Percentiles rank a stretch among this genome's conserved stretches.
phyloP scores from a whole-genome alignment of 1,140 invertebrate species.

The Temnothorax longispinosus region DNA sequence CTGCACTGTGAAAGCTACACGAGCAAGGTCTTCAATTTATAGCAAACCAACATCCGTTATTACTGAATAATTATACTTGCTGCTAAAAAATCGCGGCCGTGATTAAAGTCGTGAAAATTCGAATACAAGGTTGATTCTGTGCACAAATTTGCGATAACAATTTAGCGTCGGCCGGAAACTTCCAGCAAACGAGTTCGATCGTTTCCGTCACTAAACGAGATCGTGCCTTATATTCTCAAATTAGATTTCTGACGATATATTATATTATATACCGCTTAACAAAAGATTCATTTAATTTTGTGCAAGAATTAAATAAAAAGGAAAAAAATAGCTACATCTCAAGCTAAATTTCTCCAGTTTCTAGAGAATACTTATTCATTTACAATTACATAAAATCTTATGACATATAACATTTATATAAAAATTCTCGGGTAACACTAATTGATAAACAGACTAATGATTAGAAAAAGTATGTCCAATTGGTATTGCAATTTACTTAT shows the following conservation, averaged over 20 bases:
- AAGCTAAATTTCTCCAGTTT: neutral
- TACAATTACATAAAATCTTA: neutral
- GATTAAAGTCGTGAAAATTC: constrained; percentile 11
- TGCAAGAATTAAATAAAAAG: neutral
- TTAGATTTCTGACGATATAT: constrained; percentile 22
- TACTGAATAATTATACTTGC: constrained; percentile 20
- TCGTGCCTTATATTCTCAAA: constrained; percentile 54
- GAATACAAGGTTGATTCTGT: neutral
- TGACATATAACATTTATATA: neutral
- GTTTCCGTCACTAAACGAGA: constrained; percentile 48
- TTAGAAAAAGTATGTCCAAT: neutral
- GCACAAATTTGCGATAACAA: constrained; percentile 44
- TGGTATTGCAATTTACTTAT: neutral
- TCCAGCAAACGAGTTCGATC: constrained; percentile 25
- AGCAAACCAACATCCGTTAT: neutral
- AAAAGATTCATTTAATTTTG: neutral
- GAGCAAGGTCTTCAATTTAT: neutral
- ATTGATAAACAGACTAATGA: neutral
- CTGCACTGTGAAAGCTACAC: neutral
- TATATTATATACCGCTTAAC: neutral
- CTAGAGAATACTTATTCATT: too few relatives aligned
- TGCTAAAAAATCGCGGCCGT: neutral
- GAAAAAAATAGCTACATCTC: neutral
- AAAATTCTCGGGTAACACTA: neutral
- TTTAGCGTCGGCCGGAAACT: constrained; percentile 23